Evolutionary conservation across 2,113 vertebrate genomes (phyloP), one percentile per base, ranked within the genome.

Genomic region (Trochalopteron elliotii): DNA sequence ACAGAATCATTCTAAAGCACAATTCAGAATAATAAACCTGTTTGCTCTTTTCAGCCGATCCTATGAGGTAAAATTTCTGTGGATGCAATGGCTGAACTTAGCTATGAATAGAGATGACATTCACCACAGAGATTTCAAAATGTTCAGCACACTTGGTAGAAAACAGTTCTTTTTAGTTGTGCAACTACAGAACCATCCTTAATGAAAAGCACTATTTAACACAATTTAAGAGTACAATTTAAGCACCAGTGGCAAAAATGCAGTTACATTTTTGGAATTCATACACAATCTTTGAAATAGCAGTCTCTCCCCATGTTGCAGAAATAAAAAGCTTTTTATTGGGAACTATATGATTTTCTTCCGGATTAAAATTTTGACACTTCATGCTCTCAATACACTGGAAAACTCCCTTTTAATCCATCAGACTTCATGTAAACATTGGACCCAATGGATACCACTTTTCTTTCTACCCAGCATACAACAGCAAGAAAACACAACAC

Each of bases 251-350:
- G 4, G n/a, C 20, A 35, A 63, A 88, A 86, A 80, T 17, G 20
- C 15, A 72, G 31, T 70, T 59, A 79, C 6, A 12, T 35, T 40
- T 49, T 31, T 63, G 45, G 33, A 86, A 86, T 67, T 86, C 12
- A 79, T 18, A n/a, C 5, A 13, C 5, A 18, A 27, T 14, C 49
- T 77, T 50, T 50, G 57, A 90, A 85, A 79, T 9, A 78, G n/a
- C 15, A 81, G 31, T 31, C 30, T 49, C 15, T 56, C 21, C 10
- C 5, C 12, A 39, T 0, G 0, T 0, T n/a, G 57, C 16, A 85
- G 56, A 79, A 87, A 53, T 59, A 28, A 78, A 78, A 67, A 79
- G 12, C 3, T 49, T 70, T 86, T 77, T 50, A n/a, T 15, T 57
- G 17, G 42, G 11, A 87, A 47, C 2, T 22, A 24, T 7, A 11